Evolutionary conservation across 2,888 invertebrate species (phyloP), one percentile per base, ranked within the genome.

Genomic region (Sipha maydis): DNA sequence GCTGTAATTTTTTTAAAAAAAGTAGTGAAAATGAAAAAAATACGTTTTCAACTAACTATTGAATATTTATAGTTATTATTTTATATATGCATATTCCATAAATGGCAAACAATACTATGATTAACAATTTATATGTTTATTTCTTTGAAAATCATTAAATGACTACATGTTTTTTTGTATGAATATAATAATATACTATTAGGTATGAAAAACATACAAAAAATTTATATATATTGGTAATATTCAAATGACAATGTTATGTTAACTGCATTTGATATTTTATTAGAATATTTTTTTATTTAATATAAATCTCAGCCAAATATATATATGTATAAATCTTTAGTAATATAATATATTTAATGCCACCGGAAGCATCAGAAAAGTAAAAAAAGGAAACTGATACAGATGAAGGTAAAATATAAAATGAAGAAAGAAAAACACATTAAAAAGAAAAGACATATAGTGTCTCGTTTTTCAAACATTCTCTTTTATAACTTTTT

Each of bases 401-500:
- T n/a, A n/a, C n/a, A n/a, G 34, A 38, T 19, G 9, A 67, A 67
- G 38, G 67, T 80, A 38, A 34, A 56, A 78, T 48, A 56, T 31
- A 34, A 34, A 78, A 61, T 9, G 21, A 17, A 34, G 25, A 61
- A 34, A 25, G 17, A 9, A 17, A 67, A 80, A 80, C 41, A 80
- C 80, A 80, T 67, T 41, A 41, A 9, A 67, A 41, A 67, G 28
- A 80, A 79, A 80, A 61, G n/a, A 67, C 28, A 9, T 7, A 41
- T n/a, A 38, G 67, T 19, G 38, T 80, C 38, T 67, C 80, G 38
- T 67, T 80, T 80, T 80, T 67, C 67, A 67, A 67, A 80, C 80
- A 41, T 67, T 80, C n/a, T 19, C 21, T 80, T 41, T 41, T 41
- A 38, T 67, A 28, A 5, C 25, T 25, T 28, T 69, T 41, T 11